Percentiles rank a stretch among this genome's conserved stretches.
These are phyloP conservation scores for Protonemura montana DNA, from an alignment of 2,888 invertebrate genomes.

Conservation along the genomic window DNA sequence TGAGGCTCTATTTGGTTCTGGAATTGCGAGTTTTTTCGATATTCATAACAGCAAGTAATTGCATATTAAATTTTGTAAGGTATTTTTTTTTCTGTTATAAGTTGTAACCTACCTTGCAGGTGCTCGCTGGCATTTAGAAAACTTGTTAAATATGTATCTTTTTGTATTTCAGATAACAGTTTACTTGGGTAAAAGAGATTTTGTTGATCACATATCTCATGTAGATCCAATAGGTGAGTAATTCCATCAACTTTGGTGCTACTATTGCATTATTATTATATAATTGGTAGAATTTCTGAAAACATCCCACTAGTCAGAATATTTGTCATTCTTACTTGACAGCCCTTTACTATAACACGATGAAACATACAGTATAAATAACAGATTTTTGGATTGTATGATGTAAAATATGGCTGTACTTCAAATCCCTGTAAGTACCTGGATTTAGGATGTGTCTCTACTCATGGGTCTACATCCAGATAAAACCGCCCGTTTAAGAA, in stretches of 20 bases:
- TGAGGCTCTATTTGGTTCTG: neutral
- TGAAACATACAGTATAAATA: neutral
- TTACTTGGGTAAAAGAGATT: slow-evolving; percentile 90
- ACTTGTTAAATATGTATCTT: slow-evolving; percentile 27
- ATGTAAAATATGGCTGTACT: neutral
- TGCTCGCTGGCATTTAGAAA: too few species aligned
- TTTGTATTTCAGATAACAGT: slow-evolving; percentile 70
- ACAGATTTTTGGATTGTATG: slow-evolving; percentile 28
- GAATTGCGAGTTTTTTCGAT: slow-evolving; percentile 29
- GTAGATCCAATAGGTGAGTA: slow-evolving; percentile 88
- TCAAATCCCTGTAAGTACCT: neutral
- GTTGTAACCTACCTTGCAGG: too few species aligned
- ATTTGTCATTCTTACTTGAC: too few species aligned
- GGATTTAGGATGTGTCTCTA: neutral
- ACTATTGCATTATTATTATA: too few species aligned
- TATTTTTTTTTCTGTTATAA: too few species aligned
- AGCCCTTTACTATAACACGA: neutral
- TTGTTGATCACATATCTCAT: slow-evolving; percentile 90
- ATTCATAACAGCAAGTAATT: slow-evolving; percentile 37
- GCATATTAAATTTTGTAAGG: neutral
- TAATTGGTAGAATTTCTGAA: too few species aligned
- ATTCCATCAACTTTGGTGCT: too few species aligned
- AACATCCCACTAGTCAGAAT: too few species aligned
- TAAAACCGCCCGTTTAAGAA: neutral
- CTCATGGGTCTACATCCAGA: neutral